A percentile compares a stretch with the other conserved stretches of the same genome.
Conservation (phyloP, 2,113 vertebrate species). For the Dolichallabes microphthalmus region DNA sequence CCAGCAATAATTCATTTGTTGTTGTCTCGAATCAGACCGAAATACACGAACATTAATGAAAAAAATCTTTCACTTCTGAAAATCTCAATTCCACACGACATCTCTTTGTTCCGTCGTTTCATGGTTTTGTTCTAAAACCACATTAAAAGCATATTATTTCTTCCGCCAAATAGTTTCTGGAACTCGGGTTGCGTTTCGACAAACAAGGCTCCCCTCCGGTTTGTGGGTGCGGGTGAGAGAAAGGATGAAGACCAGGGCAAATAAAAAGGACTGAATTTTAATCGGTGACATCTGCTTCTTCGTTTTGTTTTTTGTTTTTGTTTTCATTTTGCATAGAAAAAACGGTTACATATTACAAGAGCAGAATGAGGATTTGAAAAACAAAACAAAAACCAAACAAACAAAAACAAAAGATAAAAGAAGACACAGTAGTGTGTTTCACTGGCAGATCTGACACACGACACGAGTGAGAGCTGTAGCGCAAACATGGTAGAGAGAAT, state of each 20-base stretch:
- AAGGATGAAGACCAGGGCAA: constrained; percentile 35
- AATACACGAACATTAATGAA: background rate
- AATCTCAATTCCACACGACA: constrained; percentile 7
- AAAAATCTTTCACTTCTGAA: background rate
- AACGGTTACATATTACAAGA: constrained; percentile 82
- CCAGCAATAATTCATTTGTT: background rate
- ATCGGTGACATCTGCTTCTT: constrained; percentile 80
- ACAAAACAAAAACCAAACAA: constrained; percentile 46
- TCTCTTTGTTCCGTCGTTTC: constrained; percentile 41
- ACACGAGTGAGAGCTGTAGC: constrained; percentile 36
- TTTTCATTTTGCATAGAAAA: constrained; percentile 84
- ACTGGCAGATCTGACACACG: constrained; percentile 69
- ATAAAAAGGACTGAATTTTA: constrained; percentile 68
- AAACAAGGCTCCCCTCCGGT: constrained; percentile 44
- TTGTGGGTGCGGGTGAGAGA: constrained; percentile 40
- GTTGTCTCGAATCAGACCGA: background rate
- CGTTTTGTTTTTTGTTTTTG: constrained; percentile 51
- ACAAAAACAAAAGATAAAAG: constrained; percentile 60
- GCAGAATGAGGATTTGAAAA: constrained; percentile 66
- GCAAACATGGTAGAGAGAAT: constrained; percentile 62
- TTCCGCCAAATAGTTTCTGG: constrained; percentile 50
- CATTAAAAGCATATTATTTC: constrained; percentile 45
- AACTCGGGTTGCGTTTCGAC: constrained; percentile 27
- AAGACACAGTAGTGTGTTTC: constrained; percentile 76
- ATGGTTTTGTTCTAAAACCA: constrained; percentile 48